These are phyloP conservation scores for Ethmia dodecea DNA, from an alignment of 2,888 invertebrate species.

Conservation along the genomic window DNA sequence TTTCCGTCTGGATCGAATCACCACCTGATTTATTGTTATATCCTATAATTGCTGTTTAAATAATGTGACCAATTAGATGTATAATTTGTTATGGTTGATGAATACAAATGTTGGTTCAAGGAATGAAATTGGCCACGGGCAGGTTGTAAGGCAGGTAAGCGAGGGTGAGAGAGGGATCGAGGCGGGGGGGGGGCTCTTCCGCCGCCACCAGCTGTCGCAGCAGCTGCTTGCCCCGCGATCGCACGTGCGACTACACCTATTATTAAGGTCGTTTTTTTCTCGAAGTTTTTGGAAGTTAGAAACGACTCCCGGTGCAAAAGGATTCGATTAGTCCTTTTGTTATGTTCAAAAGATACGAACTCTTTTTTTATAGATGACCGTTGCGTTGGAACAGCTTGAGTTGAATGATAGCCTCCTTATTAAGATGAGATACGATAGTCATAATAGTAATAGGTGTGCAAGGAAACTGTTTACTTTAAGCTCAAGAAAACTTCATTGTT, in stretches of 20 bases:
- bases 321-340: too few relatives aligned
- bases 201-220: conserved; percentile 66
- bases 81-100: conserved; percentile 19
- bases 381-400: too few relatives aligned
- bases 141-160: conserved; percentile 42
- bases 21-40: conserved; percentile 23
- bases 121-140: conserved; percentile 27
- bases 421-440: too few relatives aligned
- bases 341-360: too few relatives aligned
- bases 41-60: conserved; percentile 25
- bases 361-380: too few relatives aligned
- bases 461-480: too few relatives aligned
- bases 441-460: too few relatives aligned
- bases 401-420: too few relatives aligned
- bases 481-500: too few relatives aligned
- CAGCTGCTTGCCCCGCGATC: conserved; percentile 58
- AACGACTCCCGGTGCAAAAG: conserved; percentile 38
- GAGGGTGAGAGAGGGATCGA: conserved; percentile 25
- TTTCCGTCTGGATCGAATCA: conserved; percentile 13
- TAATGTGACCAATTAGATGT: conserved; percentile 24
- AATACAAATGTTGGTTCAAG: neutral
- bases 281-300: conserved; percentile 41
- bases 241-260: conserved; percentile 71
- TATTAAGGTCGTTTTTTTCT: conserved; percentile 56
- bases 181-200: conserved; percentile 39